These are phyloP conservation scores for Acanthis flammea DNA, from an alignment of 2,797 vertebrate genomes.

Conservation along the genomic window DNA sequence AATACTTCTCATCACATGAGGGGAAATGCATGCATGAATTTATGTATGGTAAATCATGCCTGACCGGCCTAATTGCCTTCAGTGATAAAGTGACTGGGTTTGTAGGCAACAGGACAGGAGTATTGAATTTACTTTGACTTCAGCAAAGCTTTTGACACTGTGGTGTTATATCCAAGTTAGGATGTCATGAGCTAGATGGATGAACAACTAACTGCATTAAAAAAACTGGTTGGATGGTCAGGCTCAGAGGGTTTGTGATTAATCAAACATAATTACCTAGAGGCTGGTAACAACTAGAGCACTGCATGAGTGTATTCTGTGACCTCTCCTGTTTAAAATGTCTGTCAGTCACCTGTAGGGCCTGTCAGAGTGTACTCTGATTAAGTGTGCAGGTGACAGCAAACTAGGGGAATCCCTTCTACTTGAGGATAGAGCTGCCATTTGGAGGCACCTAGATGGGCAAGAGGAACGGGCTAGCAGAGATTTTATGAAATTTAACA, in stretches of 20 bases:
- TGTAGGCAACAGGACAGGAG: neutral
- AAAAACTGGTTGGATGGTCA: neutral
- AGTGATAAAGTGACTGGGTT: neutral
- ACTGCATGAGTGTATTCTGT: neutral
- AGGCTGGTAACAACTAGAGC: neutral
- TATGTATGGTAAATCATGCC: neutral
- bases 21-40: neutral
- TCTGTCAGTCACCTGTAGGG: neutral
- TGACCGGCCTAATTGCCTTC: neutral
- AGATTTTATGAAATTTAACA: fast-evolving
- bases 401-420: neutral
- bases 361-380: neutral
- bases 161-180: neutral
- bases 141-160: neutral
- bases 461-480: neutral
- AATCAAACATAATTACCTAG: neutral
- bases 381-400: neutral
- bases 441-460: neutral
- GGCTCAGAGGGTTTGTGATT: neutral
- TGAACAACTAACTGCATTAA: neutral
- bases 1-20: neutral
- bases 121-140: neutral
- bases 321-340: neutral
- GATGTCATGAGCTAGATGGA: neutral
- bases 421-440: neutral